Percentiles rank a stretch among this genome's conserved stretches.
Evolutionary conservation across 2,113 vertebrate species (phyloP).

Genomic region (Colossoma macropomum): DNA sequence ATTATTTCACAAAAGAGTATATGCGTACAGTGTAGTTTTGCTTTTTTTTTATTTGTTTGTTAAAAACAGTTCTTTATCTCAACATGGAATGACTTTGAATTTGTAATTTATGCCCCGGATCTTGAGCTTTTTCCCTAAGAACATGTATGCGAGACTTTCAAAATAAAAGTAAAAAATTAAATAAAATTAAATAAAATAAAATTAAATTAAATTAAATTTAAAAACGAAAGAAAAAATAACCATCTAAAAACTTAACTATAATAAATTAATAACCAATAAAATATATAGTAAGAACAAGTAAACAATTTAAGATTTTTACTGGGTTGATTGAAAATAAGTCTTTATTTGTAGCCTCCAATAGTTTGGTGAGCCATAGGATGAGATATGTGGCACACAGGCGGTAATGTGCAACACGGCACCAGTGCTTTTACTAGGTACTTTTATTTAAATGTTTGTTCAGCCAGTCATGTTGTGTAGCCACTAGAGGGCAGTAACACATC

Average conservation of each 20-base stretch:
- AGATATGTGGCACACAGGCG: too few relatives aligned
- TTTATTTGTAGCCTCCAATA: too few relatives aligned
- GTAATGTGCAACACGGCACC: neutral
- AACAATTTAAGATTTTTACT: neutral
- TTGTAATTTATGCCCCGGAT: neutral
- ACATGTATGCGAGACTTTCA: neutral
- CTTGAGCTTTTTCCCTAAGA: neutral
- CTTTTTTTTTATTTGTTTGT: neutral
- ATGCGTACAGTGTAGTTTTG: neutral
- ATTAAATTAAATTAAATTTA: neutral
- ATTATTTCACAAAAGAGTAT: too few relatives aligned
- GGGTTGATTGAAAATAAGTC: too few relatives aligned
- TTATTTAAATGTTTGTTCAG: neutral
- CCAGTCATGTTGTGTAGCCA: neutral
- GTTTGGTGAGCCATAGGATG: too few relatives aligned
- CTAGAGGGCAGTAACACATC: neutral
- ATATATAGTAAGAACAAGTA: constrained; percentile 6
- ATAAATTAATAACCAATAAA: neutral
- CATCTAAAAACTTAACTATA: too few relatives aligned
- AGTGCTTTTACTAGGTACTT: neutral
- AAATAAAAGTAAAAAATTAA: neutral
- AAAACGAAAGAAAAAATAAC: too few relatives aligned
- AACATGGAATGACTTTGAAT: neutral
- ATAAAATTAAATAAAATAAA: neutral
- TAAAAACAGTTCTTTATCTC: neutral